phyloP scores from a whole-genome alignment of 1,140 invertebrate genomes.

The Amphibalanus amphitrite region DNA sequence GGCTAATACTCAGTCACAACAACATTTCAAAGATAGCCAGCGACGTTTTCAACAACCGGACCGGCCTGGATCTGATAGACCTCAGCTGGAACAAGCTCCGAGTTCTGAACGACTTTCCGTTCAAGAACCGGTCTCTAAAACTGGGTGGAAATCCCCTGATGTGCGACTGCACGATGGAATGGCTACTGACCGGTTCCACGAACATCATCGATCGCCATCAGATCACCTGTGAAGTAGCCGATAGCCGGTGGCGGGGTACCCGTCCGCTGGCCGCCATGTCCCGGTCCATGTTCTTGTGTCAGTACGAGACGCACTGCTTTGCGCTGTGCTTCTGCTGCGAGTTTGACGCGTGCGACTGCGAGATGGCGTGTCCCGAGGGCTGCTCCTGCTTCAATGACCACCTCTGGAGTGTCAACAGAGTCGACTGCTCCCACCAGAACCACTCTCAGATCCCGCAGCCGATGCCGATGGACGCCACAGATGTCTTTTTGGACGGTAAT shows the following conservation, averaged over 20 bases:
- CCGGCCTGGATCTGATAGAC: conserved; percentile 61
- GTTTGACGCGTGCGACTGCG: conserved; percentile 84
- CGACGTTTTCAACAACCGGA: conserved; percentile 68
- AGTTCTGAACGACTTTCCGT: conserved; percentile 57
- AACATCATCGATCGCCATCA: conserved; percentile 67
- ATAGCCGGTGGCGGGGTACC: conserved; percentile 21
- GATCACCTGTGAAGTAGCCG: conserved; percentile 27
- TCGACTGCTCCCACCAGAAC: conserved; percentile 60
- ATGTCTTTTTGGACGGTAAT: conserved; percentile 79
- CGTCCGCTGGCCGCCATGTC: conserved; percentile 44
- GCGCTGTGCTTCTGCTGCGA: conserved; percentile 84
- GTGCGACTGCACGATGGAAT: conserved; percentile 72
- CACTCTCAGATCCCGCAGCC: conserved; percentile 55
- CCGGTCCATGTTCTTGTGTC: conserved; percentile 70
- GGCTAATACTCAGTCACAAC: conserved; percentile 80
- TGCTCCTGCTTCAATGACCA: conserved; percentile 85
- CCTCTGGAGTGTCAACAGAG: conserved; percentile 76
- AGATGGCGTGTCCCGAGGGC: conserved; percentile 80
- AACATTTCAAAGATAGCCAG: conserved; percentile 53
- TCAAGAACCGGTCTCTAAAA: conserved; percentile 54
- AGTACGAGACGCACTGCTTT: conserved; percentile 81
- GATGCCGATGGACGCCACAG: conserved; percentile 86
- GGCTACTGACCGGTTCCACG: conserved; percentile 61
- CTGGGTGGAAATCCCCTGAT: conserved; percentile 75
- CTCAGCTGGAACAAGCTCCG: conserved; percentile 63